A percentile compares a stretch with the other conserved stretches of the same genome.
These are phyloP conservation scores for Therioaphis trifolii DNA, from an alignment of 2,888 invertebrate genomes.

Conservation along the genomic window DNA sequence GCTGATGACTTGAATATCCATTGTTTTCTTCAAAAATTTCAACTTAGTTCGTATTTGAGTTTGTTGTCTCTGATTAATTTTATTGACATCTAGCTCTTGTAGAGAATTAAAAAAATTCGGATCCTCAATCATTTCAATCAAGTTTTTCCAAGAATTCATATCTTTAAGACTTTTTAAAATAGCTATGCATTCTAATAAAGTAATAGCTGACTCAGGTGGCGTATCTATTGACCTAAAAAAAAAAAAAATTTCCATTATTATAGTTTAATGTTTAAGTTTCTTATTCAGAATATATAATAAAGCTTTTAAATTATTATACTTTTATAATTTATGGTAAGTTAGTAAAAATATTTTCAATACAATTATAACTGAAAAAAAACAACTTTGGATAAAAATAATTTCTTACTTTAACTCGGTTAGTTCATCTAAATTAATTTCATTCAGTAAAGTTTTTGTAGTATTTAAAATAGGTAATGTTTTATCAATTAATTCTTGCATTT, in stretches of 20 bases:
- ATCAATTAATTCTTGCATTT: conserved; percentile 16
- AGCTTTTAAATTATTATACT: background rate
- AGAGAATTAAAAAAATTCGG: conserved; percentile 83
- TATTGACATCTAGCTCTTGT: conserved; percentile 87
- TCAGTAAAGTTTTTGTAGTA: conserved; percentile 2
- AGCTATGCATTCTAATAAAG: conserved; percentile 89
- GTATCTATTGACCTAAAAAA: conserved; percentile 35
- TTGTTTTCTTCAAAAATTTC: conserved; percentile 62
- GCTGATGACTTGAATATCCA: conserved; percentile 85
- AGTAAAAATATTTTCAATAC: too few relatives aligned
- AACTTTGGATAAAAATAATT: background rate
- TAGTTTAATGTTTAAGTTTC: too few relatives aligned
- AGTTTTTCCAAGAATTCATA: conserved; percentile 85
- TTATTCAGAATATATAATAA: too few relatives aligned
- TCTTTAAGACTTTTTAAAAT: conserved; percentile 86
- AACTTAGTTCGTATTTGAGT: conserved; percentile 47
- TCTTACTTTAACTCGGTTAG: conserved; percentile 46
- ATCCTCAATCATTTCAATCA: conserved; percentile 92
- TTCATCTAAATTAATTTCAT: conserved; percentile 29
- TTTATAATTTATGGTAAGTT: background rate
- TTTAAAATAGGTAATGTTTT: conserved; percentile 37
- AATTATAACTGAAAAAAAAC: background rate
- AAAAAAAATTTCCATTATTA: too few relatives aligned
- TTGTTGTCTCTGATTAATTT: conserved; percentile 79
- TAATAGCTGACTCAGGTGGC: conserved; percentile 71